Conservation (phyloP, 2,888 invertebrate genomes). For the Nomada hirtipes region DNA sequence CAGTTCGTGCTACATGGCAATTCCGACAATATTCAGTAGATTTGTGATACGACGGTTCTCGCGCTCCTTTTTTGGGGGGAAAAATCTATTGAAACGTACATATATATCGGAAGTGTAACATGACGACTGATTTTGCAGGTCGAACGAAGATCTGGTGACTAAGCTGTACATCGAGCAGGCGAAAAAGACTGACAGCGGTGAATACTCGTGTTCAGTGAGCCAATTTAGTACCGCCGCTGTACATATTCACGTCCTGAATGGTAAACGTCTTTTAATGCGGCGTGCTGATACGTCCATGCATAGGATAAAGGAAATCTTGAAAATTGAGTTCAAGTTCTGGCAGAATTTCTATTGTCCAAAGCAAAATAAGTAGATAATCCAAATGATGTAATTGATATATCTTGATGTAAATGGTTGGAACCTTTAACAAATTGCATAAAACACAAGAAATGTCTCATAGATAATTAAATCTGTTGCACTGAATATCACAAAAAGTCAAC, state of each 20-base stretch:
- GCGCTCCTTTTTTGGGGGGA: neutral
- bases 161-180: constrained; percentile 84
- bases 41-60: neutral
- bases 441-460: too few relatives aligned
- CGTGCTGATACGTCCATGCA: too few relatives aligned
- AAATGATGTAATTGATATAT: too few relatives aligned
- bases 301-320: neutral
- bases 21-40: neutral
- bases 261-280: constrained; percentile 83
- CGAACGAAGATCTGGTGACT: constrained; percentile 79
- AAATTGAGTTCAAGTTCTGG: neutral
- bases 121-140: constrained; percentile 68
- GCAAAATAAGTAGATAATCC: too few relatives aligned
- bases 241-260: constrained; percentile 89
- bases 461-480: too few relatives aligned
- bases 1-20: too few relatives aligned
- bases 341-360: too few relatives aligned
- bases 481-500: too few relatives aligned
- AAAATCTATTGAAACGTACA: neutral
- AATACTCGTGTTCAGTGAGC: constrained; percentile 88
- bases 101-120: neutral
- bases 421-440: too few relatives aligned
- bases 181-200: constrained; percentile 88
- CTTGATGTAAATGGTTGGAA: too few relatives aligned
- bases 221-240: constrained; percentile 88